Evolutionary conservation across 2,888 invertebrate genomes (phyloP), one percentile per base, ranked within the genome.

Genomic region (Rhabditoides inermis): DNA sequence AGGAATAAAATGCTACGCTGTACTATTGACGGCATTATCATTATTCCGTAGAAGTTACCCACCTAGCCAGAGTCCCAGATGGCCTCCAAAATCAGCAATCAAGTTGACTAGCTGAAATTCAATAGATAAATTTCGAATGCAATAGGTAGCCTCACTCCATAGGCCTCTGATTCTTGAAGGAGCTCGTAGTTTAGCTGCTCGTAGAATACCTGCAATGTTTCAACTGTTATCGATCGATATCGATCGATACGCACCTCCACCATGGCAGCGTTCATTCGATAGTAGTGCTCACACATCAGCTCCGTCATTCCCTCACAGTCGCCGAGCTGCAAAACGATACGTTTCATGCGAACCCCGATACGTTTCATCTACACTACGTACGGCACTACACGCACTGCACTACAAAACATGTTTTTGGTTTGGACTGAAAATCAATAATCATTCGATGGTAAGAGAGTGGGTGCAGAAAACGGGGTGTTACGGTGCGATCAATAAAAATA

Each of bases 241-340:
- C 40, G 15, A 39, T 39, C 40, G 15, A 39, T 7, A 39, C 36
- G 30, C 22, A 63, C 58, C 56, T 61, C 67, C 28, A 67, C 61
- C 67, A 67, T 67, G 4, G 67, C 67, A 2, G 67, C 67, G 54
- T 67, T 67, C 42, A 60, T 46, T 7, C 63, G 49, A 46, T 67
- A 67, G 50, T 63, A 67, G 23, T 63, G 53, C 45, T 67, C 64
- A 39, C 67, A 67, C 44, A 65, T 63, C n/a, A n/a, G 41, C 48
- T 63, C 63, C 2, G 63, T 67, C 67, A 65, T 67, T 36, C 67
- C 67, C 40, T 65, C 67, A 35, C 67, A 67, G 35, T 67, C 67
- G 22, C 67, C 67, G 2, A 67, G 53, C 67, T 67, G 55, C 49
- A 67, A 56, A n/a, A 22, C 26, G 32, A 39, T n/a, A n/a, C n/a